Evolutionary conservation across 2,797 vertebrate species (phyloP), one percentile per base, ranked within the genome.

Genomic region (Mormyrus hasselquistii): DNA sequence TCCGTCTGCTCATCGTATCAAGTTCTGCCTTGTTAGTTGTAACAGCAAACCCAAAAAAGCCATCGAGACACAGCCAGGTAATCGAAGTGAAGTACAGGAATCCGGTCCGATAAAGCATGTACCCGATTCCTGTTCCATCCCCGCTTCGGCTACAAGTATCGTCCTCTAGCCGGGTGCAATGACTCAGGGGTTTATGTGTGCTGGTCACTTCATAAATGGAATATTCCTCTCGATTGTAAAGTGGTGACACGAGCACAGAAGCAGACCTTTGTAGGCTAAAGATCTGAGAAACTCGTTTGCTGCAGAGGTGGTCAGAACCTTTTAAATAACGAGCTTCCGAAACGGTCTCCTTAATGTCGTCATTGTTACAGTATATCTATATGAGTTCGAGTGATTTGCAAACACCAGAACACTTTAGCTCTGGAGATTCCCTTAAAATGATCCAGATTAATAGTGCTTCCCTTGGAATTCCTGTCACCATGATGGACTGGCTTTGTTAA

Each of bases 171-270:
- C 41, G n/a, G 38, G 59, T 25, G 41, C 7, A 49, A 12, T 69
- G 86, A 69, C 86, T 87, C 86, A 25, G 86, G 34, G 69, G 38
- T 49, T 25, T 87, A 87, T 49, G 2, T 85, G 22, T 85, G 44
- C 83, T 25, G 1, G 1, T 16, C 85, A n/a, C 52, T 25, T 87
- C 38, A 49, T 49, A 29, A 38, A 87, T 50, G 59, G 38, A 87
- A 62, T 10, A 53, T 53, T 19, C 59, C 57, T 44, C 16, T 62
- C 19, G 6, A 25, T 47, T 65, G 41, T 69, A 69, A n/a, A 87
- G 41, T 69, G 69, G 86, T 69, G n/a, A 69, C 22, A 22, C 10
- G 19, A 69, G 38, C 8, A 44, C 16, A n/a, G 65, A 49, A 49
- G n/a, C 86, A 50, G 86, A 38, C 38, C 85, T 57, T 41, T 57